Percentiles rank a stretch among this genome's conserved stretches.
phyloP scores from a whole-genome alignment of 2,113 vertebrate species.

The Centropristis striata region DNA sequence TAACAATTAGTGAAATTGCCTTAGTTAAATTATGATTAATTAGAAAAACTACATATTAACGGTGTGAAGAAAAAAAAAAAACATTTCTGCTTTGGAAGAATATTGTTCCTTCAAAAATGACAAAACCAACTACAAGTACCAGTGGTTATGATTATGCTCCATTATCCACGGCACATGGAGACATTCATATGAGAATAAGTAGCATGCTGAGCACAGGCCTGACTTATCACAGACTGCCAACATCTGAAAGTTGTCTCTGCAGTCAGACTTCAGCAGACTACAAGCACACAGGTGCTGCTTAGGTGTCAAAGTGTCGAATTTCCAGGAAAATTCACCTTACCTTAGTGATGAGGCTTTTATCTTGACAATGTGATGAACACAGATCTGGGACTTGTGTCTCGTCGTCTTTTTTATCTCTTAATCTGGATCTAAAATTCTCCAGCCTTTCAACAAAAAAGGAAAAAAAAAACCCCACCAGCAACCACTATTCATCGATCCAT shows the following conservation, averaged over 20 bases:
- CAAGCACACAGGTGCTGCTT: slow-evolving; percentile 17
- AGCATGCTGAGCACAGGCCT: slow-evolving; percentile 14
- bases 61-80: background rate
- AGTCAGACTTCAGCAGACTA: slow-evolving; percentile 15
- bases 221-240: slow-evolving; percentile 52
- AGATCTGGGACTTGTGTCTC: background rate
- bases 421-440: slow-evolving; percentile 25
- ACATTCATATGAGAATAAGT: slow-evolving; percentile 49
- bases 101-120: slow-evolving; percentile 17
- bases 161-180: slow-evolving; percentile 34
- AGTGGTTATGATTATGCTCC: background rate
- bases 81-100: background rate
- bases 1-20: background rate
- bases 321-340: slow-evolving; percentile 31
- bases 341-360: slow-evolving; percentile 53
- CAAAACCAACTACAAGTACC: slow-evolving; percentile 5
- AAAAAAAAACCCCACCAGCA: background rate
- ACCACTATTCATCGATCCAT: slow-evolving; percentile 54
- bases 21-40: slow-evolving; percentile 5
- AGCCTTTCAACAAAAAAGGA: slow-evolving; percentile 11
- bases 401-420: background rate
- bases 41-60: background rate
- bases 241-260: slow-evolving; percentile 26
- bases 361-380: slow-evolving; percentile 22
- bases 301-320: slow-evolving; percentile 43